phyloP scores from a whole-genome alignment of 2,888 invertebrate species.

The Heliothis peltigera region DNA sequence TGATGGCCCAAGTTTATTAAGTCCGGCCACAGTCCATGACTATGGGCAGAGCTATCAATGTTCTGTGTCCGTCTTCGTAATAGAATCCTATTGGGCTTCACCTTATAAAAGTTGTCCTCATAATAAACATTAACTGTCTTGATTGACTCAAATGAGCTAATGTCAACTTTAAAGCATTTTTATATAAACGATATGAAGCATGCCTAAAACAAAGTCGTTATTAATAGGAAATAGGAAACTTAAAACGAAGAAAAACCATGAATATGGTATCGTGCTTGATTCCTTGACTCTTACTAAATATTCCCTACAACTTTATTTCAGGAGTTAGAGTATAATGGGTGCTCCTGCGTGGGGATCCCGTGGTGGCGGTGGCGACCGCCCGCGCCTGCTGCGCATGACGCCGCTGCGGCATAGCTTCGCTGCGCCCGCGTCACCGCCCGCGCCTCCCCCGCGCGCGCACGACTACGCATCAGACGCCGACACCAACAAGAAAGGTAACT shows the following conservation, averaged over 20 bases:
- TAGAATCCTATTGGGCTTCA: constrained; percentile 28
- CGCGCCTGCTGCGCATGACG: constrained; percentile 90
- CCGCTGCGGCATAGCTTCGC: constrained; percentile 90
- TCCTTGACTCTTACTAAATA: neutral
- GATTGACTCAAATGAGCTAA: neutral
- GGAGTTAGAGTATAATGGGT: constrained; percentile 75
- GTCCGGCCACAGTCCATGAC: constrained; percentile 48
- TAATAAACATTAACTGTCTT: constrained; percentile 41
- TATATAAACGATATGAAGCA: too few species aligned
- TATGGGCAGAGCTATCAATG: constrained; percentile 37
- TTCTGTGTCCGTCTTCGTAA: constrained; percentile 28
- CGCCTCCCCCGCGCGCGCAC: constrained; percentile 80
- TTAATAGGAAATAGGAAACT: neutral
- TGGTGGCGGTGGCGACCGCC: constrained; percentile 86
- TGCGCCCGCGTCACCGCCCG: constrained; percentile 85
- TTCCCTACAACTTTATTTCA: constrained; percentile 51
- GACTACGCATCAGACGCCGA: constrained; percentile 91
- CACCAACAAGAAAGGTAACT: constrained; percentile 89
- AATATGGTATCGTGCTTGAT: too few species aligned
- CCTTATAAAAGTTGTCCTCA: constrained; percentile 30
- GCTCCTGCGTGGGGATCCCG: constrained; percentile 88
- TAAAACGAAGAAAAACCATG: too few species aligned
- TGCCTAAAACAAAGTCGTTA: neutral
- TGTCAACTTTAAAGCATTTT: too few species aligned
- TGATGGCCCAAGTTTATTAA: constrained; percentile 74